Evolutionary conservation across 2,113 vertebrate genomes (phyloP), one percentile per base, ranked within the genome.

Genomic region (Sapayoa aenigma): DNA sequence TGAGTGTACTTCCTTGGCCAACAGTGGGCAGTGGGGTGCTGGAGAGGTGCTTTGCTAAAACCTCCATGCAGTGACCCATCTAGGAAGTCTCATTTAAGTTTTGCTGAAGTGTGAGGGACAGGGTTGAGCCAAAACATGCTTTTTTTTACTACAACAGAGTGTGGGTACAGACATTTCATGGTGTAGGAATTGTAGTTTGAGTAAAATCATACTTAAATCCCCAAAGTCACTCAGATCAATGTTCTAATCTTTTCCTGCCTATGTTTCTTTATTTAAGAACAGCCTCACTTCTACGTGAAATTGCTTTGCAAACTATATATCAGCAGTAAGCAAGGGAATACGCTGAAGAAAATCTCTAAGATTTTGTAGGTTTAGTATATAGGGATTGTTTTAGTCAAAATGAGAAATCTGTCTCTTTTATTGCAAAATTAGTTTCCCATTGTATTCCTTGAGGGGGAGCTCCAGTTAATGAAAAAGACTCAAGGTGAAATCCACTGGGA

Each of bases 361-460:
- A 88, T 90, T 93, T 96, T 86, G 28, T 77, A 49, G 53, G 49
- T 81, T 81, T 67, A 71, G 46, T 49, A 60, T 91, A 84, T 39
- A 13, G 3, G 2, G 16, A 65, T 68, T 83, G 55, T 79, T 58
- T 53, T 55, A 78, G 49, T 72, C 30, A 81, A 95, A 95, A 37
- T 53, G 80, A 87, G 84, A 90, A 96, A 72, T 65, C 27, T 66
- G 14, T n/a, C 73, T 81, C 47, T 39, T 27, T 30, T 69, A 27
- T 41, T 65, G 52, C 59, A 93, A 74, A 84, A 77, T n/a, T 89
- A 37, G 12, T 75, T 96, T 96, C 69, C 87, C 89, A 55, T 52
- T 87, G 53, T 90, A 50, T 88, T 92, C 95, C 96, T 96, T 96
- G 95, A 96, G 97, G 90, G 95, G 95, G 96, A 97, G 97, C 96